A percentile compares a stretch with the other conserved stretches of the same genome.
phyloP scores from a whole-genome alignment of 2,888 invertebrate species.

The Diogma glabrata region DNA sequence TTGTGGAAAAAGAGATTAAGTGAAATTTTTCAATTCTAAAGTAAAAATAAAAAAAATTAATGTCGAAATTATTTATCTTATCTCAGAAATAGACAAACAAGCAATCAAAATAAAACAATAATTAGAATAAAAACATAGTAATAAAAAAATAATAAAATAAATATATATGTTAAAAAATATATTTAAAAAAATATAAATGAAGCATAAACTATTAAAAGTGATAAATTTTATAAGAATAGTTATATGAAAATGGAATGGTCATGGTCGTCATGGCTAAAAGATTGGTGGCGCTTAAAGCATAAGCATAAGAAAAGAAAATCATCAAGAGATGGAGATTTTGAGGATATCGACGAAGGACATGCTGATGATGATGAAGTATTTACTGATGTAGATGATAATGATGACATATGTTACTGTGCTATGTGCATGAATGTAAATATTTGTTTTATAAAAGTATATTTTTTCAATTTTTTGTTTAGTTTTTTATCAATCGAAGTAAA shows the following conservation, averaged over 20 bases:
- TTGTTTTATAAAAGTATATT: no score
- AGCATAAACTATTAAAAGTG: neutral
- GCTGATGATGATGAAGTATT: slow-evolving; percentile 14
- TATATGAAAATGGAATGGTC: slow-evolving; percentile 56
- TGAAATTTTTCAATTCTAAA: no score
- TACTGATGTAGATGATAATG: slow-evolving; percentile 33
- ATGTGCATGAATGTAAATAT: slow-evolving; percentile 44
- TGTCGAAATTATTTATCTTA: no score
- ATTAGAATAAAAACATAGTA: neutral
- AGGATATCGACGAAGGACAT: slow-evolving; percentile 3
- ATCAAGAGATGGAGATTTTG: slow-evolving; percentile 3
- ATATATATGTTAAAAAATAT: neutral
- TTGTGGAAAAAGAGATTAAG: no score
- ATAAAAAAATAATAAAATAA: slow-evolving; percentile 3
- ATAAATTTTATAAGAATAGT: neutral
- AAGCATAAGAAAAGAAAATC: slow-evolving; percentile 6
- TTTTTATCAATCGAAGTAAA: no score
- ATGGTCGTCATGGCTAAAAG: slow-evolving; percentile 66
- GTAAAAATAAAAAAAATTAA: no score
- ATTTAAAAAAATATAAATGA: slow-evolving; percentile 13
- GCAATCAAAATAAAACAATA: no score
- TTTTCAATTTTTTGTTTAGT: slow-evolving; percentile 4
- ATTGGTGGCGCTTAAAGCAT: slow-evolving; percentile 64
- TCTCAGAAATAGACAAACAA: no score
- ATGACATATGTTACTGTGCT: slow-evolving; percentile 66